These are phyloP conservation scores for Hirtodrosophila duncani DNA, from an alignment of 2,888 invertebrate species.

Conservation along the genomic window DNA sequence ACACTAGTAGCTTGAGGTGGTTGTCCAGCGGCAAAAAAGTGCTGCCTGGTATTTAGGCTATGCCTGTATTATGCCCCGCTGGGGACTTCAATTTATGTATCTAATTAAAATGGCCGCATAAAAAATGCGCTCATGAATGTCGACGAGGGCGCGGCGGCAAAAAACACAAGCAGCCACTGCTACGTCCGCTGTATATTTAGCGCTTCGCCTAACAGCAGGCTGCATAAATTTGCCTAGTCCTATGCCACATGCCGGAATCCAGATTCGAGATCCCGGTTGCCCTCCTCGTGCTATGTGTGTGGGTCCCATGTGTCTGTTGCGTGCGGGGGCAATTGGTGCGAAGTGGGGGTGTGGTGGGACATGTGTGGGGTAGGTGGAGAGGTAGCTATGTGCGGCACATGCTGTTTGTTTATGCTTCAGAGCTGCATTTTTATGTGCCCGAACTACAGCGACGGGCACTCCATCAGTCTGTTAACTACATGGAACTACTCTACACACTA, in stretches of 20 bases:
- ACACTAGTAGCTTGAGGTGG: too few species aligned
- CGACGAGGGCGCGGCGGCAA: too few species aligned
- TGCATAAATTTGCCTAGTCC: conserved; percentile 49
- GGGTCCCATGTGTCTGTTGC: conserved; percentile 20
- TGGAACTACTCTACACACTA: too few species aligned
- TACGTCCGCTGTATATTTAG: conserved; percentile 45
- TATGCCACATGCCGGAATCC: neutral
- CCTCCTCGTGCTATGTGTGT: too few species aligned
- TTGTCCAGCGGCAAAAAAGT: too few species aligned
- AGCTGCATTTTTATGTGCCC: conserved; percentile 63
- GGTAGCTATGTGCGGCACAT: conserved; percentile 29
- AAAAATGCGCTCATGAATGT: conserved; percentile 42
- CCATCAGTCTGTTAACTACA: conserved; percentile 38
- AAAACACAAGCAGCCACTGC: conserved; percentile 6
- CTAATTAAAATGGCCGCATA: conserved; percentile 56
- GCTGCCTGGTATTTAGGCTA: too few species aligned
- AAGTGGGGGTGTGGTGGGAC: neutral
- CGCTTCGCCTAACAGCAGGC: conserved; percentile 49
- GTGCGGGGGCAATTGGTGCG: too few species aligned
- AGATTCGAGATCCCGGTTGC: neutral
- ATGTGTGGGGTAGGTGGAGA: conserved; percentile 3
- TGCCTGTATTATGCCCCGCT: too few species aligned
- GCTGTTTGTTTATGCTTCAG: conserved; percentile 62
- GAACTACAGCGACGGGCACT: conserved; percentile 25
- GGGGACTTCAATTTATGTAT: conserved; percentile 60